Evolutionary conservation across 2,113 vertebrate species (phyloP).

Genomic region (Tiliqua scincoides): DNA sequence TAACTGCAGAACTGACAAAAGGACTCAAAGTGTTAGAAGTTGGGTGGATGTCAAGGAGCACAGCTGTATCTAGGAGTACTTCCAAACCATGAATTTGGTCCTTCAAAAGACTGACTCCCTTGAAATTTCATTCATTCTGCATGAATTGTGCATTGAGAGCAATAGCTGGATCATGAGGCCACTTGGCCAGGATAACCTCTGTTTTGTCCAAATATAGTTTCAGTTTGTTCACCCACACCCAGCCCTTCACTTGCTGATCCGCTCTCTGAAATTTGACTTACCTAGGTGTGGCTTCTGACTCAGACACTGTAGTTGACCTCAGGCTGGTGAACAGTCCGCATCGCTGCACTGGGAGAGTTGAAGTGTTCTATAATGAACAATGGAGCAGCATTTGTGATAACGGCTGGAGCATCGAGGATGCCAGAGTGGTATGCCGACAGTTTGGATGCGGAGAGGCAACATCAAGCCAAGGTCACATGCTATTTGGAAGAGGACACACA

Average conservation of each 20-base stretch:
- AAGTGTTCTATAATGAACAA: conserved; percentile 45
- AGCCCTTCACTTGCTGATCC: not conserved
- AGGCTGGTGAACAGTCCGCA: conserved; percentile 37
- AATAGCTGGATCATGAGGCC: no score
- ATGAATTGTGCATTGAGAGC: no score
- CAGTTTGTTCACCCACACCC: no score
- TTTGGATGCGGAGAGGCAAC: conserved; percentile 51
- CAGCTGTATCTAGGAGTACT: no score
- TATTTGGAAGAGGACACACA: conserved; percentile 28
- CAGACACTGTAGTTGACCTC: not conserved
- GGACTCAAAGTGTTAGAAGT: no score
- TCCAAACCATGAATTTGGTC: no score
- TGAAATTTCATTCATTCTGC: no score
- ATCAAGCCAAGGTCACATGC: not conserved
- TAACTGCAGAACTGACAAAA: no score
- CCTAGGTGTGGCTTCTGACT: not conserved
- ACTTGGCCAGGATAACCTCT: no score
- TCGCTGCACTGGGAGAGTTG: conserved; percentile 63
- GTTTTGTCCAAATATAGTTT: no score
- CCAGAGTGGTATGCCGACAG: conserved; percentile 28
- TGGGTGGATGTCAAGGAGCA: no score
- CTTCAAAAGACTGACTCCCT: no score
- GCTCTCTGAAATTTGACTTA: not conserved
- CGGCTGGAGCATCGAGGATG: conserved; percentile 11
- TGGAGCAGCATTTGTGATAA: conserved; percentile 64